Evolutionary conservation across 2,888 invertebrate genomes (phyloP), one percentile per base, ranked within the genome.

Genomic region (Andricus quercusramuli): DNA sequence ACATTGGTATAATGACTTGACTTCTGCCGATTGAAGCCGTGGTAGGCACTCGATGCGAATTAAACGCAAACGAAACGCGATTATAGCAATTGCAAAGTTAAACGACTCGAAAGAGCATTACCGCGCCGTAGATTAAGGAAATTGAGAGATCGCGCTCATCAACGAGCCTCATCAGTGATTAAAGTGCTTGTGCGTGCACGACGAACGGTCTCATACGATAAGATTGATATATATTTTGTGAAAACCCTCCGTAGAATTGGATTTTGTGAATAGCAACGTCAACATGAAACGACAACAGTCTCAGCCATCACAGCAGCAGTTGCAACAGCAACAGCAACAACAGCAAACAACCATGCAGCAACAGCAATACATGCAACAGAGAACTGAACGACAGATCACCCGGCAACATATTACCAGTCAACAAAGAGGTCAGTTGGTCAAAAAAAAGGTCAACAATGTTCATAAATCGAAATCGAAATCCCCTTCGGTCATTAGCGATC

Each of bases 351-450:
- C 80, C 88, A 88, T 87, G 80, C 91, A 92, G 79, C 92, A 93
- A 85, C 92, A 93, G 81, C 91, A 90, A 80, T 90, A 90, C 74
- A 94, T 94, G 92, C 94, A 95, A 91, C 95, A 94, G 92, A 94
- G 95, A 92, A 96, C 96, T 88, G 96, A 97, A 94, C 96, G 96
- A 93, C 96, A 96, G 93, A 95, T 96, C 93, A 96, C 96, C 89
- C 94, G 96, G 78, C 92, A 92, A 91, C 96, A 97, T 94, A 94
- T 96, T 94, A 96, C 96, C 94, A 93, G 94, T 89, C 96, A 96
- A 93, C 96, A 96, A 94, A 95, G 95, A 96, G 96, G 96, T 95
- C 93, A 94, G 95, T 94, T 83, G 65, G 59, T 80, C 79, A 59
- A 32, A 59, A 77, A 78, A 77, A 83, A 80, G 17, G 17, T 22